Evolutionary conservation across 2,797 vertebrate genomes (phyloP).

Genomic region (Scomberomorus guttatus): DNA sequence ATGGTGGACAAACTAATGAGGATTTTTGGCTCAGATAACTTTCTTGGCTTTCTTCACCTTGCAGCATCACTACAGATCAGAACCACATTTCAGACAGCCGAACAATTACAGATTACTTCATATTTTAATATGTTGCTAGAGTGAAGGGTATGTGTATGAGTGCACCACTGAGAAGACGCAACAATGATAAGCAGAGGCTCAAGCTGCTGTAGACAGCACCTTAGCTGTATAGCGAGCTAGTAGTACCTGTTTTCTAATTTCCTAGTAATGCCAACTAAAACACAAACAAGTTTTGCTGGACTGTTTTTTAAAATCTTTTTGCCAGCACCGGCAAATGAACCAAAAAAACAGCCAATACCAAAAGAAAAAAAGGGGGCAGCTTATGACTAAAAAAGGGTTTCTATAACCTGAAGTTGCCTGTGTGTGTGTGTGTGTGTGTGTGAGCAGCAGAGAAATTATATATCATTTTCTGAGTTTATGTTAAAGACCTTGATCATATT

Average conservation of each 20-base stretch:
- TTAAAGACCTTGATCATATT: too few species aligned
- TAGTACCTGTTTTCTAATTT: background rate
- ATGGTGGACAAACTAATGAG: background rate
- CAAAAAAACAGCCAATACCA: background rate
- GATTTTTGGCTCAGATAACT: background rate
- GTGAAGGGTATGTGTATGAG: background rate
- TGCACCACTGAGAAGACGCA: background rate
- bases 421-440: too few species aligned
- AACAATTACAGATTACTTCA: background rate
- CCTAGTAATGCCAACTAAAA: background rate
- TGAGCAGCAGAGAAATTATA: too few species aligned
- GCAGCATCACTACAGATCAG: background rate
- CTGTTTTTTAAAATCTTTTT: background rate
- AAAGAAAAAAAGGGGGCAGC: background rate
- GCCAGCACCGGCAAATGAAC: too few species aligned
- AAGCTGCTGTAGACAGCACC: background rate
- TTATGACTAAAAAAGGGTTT: too few species aligned
- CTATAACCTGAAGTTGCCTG: too few species aligned
- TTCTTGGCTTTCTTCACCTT: background rate
- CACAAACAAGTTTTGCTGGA: background rate
- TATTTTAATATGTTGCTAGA: background rate
- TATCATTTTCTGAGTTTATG: too few species aligned
- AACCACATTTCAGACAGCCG: slow-evolving; percentile 2
- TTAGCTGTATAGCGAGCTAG: background rate
- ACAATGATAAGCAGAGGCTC: background rate